Evolutionary conservation across 2,888 invertebrate species (phyloP).

Genomic region (Ectobius pallidus): DNA sequence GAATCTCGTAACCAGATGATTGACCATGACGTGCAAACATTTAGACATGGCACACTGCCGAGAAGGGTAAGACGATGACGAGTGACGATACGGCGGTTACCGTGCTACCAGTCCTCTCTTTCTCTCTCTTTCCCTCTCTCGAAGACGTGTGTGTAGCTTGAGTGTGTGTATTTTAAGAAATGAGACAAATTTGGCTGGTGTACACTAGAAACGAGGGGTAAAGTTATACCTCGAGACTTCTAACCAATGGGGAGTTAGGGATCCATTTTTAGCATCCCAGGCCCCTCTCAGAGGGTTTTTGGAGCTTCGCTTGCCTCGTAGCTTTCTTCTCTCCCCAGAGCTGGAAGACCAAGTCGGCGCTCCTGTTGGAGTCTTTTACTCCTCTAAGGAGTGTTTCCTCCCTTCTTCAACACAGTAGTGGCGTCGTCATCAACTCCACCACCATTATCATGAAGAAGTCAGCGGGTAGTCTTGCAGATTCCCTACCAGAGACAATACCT

Average conservation of each 20-base stretch:
- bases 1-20: no score
- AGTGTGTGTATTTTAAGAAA: conserved; percentile 72
- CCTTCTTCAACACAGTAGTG: background rate
- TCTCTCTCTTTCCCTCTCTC: background rate
- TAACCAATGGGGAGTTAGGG: conserved; percentile 39
- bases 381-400: background rate
- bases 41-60: no score
- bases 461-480: background rate
- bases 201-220: conserved; percentile 36
- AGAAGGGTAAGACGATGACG: background rate
- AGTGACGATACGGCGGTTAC: background rate
- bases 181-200: conserved; percentile 76
- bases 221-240: conserved; percentile 35
- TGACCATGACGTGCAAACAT: no score
- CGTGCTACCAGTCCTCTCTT: background rate
- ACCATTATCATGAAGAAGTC: no score
- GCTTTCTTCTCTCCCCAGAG: conserved; percentile 27
- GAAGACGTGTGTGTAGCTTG: background rate
- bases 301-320: conserved; percentile 11
- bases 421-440: background rate
- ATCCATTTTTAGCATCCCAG: conserved; percentile 44
- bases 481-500: background rate
- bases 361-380: background rate
- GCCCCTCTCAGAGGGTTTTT: conserved; percentile 33
- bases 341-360: conserved; percentile 21